A percentile compares a stretch with the other conserved stretches of the same genome.
Evolutionary conservation across 1,140 invertebrate genomes (phyloP).

Genomic region (Mya arenaria): DNA sequence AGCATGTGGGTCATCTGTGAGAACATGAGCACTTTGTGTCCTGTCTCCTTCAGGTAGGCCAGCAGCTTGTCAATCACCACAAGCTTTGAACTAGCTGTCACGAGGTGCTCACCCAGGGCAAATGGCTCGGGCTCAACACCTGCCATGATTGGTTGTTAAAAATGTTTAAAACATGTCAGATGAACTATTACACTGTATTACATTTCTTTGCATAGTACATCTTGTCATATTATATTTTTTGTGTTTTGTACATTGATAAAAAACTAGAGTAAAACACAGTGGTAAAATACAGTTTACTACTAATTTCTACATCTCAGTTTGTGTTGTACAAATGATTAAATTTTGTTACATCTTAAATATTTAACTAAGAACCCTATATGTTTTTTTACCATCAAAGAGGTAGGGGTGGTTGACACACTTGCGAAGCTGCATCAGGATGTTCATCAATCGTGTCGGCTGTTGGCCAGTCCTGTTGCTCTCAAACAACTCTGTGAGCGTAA

Average conservation of each 20-base stretch:
- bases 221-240: no score
- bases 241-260: no score
- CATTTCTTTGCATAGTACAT: no score
- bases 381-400: constrained; percentile 81
- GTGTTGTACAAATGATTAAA: no score
- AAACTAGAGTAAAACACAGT: no score
- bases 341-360: no score
- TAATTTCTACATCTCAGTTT: no score
- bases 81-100: constrained; percentile 88
- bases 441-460: constrained; percentile 74
- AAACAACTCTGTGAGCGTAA: constrained; percentile 79
- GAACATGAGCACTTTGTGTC: constrained; percentile 96
- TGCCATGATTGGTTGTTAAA: no score
- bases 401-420: constrained; percentile 82
- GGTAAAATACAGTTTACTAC: no score
- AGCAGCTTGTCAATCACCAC: constrained; percentile 93
- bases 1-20: constrained; percentile 99
- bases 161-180: no score
- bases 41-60: constrained; percentile 90
- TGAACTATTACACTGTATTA: no score
- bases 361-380: constrained; percentile 34
- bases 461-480: constrained; percentile 56
- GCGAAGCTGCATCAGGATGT: constrained; percentile 80
- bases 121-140: constrained; percentile 81
- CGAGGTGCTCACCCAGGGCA: constrained; percentile 80